Base-by-base conservation (phyloP, 2,797 vertebrate genomes). In the Darevskia mixta region DNA sequence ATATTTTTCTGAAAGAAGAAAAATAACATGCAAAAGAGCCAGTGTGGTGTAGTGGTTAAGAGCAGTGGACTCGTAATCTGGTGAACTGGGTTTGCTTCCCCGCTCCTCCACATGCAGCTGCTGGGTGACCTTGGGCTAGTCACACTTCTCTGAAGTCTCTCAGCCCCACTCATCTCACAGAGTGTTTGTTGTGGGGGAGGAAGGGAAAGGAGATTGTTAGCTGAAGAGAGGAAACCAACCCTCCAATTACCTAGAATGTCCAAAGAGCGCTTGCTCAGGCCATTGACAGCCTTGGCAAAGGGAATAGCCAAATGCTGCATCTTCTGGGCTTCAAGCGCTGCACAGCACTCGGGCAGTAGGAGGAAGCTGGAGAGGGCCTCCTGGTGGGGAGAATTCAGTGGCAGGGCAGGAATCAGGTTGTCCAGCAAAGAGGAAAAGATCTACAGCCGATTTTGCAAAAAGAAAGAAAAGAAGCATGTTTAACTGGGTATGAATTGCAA, bases 341-440 rank as follows among this genome's bases (percentile, higher is more conserved):
- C 23, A 20, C 90, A 91, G 87, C 88, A 95, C 86, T 95, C 94
- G 38, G 94, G 92, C 64, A 96, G 86, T 64, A 96, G 81, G 38
- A 96, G 87, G 81, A 95, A 95, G 61, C 93, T 6, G 35, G 76
- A 89, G 58, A 96, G 43, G 43, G 96, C 94, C 87, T 96, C 96
- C 82, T 79, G 91, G 81, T 94, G 88, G 43, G 76, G 75, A 84
- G 95, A 94, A 88, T 32, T 20, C 85, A 87, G 78, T 1, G 94
- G 92, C 64, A 95, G 91, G 41, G 27, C 88, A 88, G 83, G 93
- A 61, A 96, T 61, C 77, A 95, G 89, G 85, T 89, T 71, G 77
- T 92, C 88, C 79, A n/a, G 90, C 43, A 96, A 87, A 89, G 79
- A 92, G 10, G 82, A 87, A 25, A 45, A 90, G 86, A 96, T 92